Conservation (phyloP, 1,140 invertebrate species). For the Conus ventricosus region DNA sequence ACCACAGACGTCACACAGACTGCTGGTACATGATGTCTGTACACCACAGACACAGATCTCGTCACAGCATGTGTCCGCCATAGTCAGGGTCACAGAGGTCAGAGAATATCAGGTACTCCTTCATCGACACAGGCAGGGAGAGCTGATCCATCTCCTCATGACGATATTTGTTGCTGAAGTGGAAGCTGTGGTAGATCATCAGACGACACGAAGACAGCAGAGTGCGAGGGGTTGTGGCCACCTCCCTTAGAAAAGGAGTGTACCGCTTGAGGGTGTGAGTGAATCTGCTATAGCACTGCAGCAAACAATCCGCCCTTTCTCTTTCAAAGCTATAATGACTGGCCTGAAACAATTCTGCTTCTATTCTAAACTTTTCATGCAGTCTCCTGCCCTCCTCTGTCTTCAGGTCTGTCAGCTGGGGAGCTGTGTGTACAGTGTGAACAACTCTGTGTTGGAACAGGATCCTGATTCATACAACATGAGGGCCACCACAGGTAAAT, state of each 20-base stretch:
- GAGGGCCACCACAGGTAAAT: not conserved
- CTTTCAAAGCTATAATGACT: too few relatives aligned
- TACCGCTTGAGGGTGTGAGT: not conserved
- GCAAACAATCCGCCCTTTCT: not conserved
- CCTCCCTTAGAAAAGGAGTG: not conserved
- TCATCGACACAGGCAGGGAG: not conserved
- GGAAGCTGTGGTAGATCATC: not conserved
- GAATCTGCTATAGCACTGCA: not conserved
- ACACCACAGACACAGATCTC: not conserved
- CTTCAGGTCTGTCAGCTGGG: not conserved
- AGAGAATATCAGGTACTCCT: not conserved
- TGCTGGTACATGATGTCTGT: too few relatives aligned
- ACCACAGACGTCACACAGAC: too few relatives aligned
- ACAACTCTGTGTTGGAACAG: not conserved
- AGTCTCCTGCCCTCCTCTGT: not conserved
- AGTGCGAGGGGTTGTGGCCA: not conserved
- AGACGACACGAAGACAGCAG: conserved; percentile 3
- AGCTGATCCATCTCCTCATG: not conserved
- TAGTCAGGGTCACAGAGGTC: conserved; percentile 3
- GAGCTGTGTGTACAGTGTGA: not conserved
- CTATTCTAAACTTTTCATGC: not conserved
- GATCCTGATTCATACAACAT: conserved; percentile 4
- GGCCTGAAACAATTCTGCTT: too few relatives aligned
- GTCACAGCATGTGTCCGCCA: not conserved
- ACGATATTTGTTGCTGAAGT: not conserved